Percentiles rank a stretch among this genome's conserved stretches.
Evolutionary conservation across 2,797 vertebrate species (phyloP).

Genomic region (Odontamblyopus rebecca): DNA sequence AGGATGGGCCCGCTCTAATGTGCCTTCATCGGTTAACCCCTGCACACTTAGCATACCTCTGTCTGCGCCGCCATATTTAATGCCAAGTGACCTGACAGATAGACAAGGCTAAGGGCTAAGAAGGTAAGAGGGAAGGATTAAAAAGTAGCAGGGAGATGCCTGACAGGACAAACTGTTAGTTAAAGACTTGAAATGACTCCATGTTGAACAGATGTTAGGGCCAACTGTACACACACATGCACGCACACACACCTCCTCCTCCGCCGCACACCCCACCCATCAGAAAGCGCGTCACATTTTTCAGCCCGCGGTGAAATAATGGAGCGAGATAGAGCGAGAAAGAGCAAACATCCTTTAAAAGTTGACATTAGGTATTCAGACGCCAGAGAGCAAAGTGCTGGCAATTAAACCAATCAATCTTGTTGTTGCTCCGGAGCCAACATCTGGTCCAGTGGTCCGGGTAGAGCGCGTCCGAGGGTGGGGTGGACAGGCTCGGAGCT

Average conservation of each 20-base stretch:
- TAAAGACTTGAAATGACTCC: slow-evolving; percentile 25
- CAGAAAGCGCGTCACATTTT: slow-evolving; percentile 46
- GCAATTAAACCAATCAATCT: slow-evolving; percentile 99
- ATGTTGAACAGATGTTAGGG: slow-evolving; percentile 58
- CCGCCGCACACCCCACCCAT: slow-evolving; percentile 41
- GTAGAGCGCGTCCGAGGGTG: slow-evolving; percentile 77
- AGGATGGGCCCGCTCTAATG: slow-evolving; percentile 18
- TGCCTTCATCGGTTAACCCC: slow-evolving; percentile 35
- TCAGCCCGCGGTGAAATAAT: slow-evolving; percentile 34
- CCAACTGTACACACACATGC: slow-evolving; percentile 38
- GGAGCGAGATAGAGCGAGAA: slow-evolving; percentile 45
- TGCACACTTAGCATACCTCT: slow-evolving; percentile 46
- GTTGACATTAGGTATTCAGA: slow-evolving; percentile 96
- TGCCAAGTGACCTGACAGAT: slow-evolving; percentile 43
- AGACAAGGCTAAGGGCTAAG: slow-evolving; percentile 30
- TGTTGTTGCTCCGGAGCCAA: slow-evolving; percentile 87
- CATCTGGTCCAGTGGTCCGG: slow-evolving; percentile 97
- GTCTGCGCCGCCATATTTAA: slow-evolving; percentile 32
- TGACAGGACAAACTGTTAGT: slow-evolving; percentile 28
- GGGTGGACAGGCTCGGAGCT: slow-evolving; percentile 82
- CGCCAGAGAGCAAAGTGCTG: slow-evolving; percentile 85
- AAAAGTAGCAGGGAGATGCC: slow-evolving; percentile 24
- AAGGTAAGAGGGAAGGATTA: slow-evolving; percentile 25
- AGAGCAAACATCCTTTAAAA: slow-evolving; percentile 88
- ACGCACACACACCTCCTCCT: slow-evolving; percentile 25